Conservation (phyloP, 2,888 invertebrate species). For the Stegana nigrithorax region DNA sequence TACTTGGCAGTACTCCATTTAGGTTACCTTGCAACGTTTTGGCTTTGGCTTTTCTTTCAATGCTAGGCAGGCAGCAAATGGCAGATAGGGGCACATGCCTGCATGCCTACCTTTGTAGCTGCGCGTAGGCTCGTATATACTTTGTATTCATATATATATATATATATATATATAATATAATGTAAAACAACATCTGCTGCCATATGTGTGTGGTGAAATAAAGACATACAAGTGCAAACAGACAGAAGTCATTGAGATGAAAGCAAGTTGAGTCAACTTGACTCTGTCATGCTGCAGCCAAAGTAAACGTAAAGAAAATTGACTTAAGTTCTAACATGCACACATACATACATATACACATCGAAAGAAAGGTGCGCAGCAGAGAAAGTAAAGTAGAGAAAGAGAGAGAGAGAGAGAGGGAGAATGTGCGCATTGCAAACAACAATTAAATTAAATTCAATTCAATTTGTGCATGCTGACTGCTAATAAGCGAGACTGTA, state of each 20-base stretch:
- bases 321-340: neutral
- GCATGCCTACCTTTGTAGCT: too few species aligned
- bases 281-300: neutral
- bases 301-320: neutral
- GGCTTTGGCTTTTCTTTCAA: neutral
- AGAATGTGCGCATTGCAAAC: slow-evolving; percentile 11
- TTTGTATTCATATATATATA: too few species aligned
- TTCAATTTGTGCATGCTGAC: slow-evolving; percentile 5
- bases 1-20: slow-evolving; percentile 50
- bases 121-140: too few species aligned
- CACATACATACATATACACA: too few species aligned
- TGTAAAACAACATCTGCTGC: neutral
- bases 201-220: slow-evolving; percentile 11
- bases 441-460: slow-evolving; percentile 9
- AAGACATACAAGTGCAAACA: slow-evolving; percentile 11
- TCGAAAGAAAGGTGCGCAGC: too few species aligned
- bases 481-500: neutral
- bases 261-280: neutral
- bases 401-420: too few species aligned
- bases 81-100: too few species aligned
- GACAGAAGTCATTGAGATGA: neutral
- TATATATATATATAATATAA: too few species aligned
- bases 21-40: slow-evolving; percentile 51
- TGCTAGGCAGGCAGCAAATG: too few species aligned
- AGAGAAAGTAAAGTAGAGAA: too few species aligned